Evolutionary conservation across 1,140 invertebrate species (phyloP).

Genomic region (Scylla paramamosain): DNA sequence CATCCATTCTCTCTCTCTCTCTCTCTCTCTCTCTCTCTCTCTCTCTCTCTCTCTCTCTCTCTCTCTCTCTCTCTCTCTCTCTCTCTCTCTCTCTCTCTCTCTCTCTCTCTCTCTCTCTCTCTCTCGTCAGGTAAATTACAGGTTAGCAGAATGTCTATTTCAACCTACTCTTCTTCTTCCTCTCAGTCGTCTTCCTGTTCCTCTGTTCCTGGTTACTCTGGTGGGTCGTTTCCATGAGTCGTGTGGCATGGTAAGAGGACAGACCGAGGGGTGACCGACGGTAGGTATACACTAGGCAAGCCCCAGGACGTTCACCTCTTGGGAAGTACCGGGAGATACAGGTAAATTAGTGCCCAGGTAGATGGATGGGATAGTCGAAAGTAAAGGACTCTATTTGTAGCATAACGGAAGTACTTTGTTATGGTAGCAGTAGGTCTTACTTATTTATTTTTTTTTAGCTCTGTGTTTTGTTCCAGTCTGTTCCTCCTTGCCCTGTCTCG

Average conservation of each 20-base stretch:
- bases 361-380: not conserved
- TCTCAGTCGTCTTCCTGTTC: not conserved
- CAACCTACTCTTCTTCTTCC: not conserved
- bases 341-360: not conserved
- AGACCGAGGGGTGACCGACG: not conserved
- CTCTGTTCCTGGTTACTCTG: not conserved
- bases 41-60: no score
- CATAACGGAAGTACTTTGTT: no score
- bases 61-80: not conserved
- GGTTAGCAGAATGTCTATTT: not conserved
- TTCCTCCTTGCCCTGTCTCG: not conserved
- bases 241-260: not conserved
- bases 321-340: not conserved
- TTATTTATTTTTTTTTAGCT: no score
- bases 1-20: no score
- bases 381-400: not conserved
- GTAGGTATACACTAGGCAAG: not conserved
- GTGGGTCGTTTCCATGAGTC: not conserved
- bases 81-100: slow-evolving; percentile 20
- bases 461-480: not conserved
- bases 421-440: no score
- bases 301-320: not conserved
- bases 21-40: no score
- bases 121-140: slow-evolving; percentile 2
- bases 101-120: slow-evolving; percentile 20